Evolutionary conservation across 2,113 vertebrate genomes (phyloP).

Genomic region (Serilophus lunatus): DNA sequence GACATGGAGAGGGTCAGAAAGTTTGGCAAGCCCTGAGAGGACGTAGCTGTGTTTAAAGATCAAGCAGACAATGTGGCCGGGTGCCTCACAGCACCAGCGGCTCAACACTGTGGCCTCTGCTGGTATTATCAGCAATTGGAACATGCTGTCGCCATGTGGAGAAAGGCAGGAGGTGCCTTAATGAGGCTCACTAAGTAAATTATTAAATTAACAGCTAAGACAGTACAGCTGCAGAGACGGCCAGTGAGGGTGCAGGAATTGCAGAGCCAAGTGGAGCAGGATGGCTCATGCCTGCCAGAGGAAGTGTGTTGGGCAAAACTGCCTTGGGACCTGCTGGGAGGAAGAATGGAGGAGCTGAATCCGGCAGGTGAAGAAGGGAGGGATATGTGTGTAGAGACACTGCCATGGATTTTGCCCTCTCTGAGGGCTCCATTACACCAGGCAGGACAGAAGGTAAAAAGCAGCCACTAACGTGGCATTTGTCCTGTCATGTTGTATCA

Average conservation of each 20-base stretch:
- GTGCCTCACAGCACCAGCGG: fast-evolving
- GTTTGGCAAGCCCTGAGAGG: not conserved
- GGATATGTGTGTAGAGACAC: not conserved
- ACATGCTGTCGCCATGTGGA: not conserved
- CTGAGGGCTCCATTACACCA: fast-evolving
- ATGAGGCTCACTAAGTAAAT: not conserved
- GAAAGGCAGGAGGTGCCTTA: not conserved
- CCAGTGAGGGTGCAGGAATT: not conserved
- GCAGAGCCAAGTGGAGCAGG: fast-evolving
- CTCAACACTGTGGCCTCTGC: fast-evolving
- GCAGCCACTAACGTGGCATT: fast-evolving
- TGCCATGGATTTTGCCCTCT: not conserved
- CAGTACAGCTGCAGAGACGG: not conserved
- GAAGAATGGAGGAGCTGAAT: not conserved
- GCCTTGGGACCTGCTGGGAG: not conserved
- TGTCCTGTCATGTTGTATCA: fast-evolving
- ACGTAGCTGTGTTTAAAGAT: not conserved
- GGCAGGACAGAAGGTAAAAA: not conserved
- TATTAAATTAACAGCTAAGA: not conserved
- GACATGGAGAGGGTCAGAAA: not conserved
- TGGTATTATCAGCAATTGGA: fast-evolving
- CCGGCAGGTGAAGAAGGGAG: not conserved
- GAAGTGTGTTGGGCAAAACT: fast-evolving
- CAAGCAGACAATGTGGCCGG: fast-evolving
- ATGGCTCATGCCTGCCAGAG: fast-evolving